These are phyloP conservation scores for Micrastur ruficollis DNA, from an alignment of 2,797 vertebrate species.

Conservation along the genomic window DNA sequence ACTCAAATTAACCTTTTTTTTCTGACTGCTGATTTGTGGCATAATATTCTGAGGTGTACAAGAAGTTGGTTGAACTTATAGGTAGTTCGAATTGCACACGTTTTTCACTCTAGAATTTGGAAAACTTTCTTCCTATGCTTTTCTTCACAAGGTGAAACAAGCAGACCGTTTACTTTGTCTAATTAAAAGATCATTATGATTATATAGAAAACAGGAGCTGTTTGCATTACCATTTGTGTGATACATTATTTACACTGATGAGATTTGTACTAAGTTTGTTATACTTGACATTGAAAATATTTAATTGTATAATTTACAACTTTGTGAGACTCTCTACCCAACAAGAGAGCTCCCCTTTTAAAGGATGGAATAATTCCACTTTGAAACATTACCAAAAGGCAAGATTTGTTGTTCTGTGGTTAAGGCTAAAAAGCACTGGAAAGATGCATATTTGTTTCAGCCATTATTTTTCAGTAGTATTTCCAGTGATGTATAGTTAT, in stretches of 20 bases:
- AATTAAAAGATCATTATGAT: slow-evolving; percentile 55
- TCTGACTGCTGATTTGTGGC: not conserved
- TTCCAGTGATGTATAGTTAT: not conserved
- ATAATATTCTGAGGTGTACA: not conserved
- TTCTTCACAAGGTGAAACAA: not conserved
- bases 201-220: not conserved
- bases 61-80: not conserved
- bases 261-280: not conserved
- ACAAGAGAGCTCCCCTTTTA: not conserved
- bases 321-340: not conserved
- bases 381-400: not conserved
- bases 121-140: not conserved
- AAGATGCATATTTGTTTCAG: not conserved
- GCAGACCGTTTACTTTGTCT: slow-evolving; percentile 1
- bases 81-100: not conserved
- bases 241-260: not conserved
- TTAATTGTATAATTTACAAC: not conserved
- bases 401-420: not conserved
- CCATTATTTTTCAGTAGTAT: not conserved
- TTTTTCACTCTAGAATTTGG: not conserved
- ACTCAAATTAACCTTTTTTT: not conserved
- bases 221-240: not conserved
- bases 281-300: slow-evolving; percentile 1
- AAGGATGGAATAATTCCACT: not conserved
- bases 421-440: not conserved